Conservation (phyloP, 2,797 vertebrate genomes). For the Cirrhinus mrigala region DNA sequence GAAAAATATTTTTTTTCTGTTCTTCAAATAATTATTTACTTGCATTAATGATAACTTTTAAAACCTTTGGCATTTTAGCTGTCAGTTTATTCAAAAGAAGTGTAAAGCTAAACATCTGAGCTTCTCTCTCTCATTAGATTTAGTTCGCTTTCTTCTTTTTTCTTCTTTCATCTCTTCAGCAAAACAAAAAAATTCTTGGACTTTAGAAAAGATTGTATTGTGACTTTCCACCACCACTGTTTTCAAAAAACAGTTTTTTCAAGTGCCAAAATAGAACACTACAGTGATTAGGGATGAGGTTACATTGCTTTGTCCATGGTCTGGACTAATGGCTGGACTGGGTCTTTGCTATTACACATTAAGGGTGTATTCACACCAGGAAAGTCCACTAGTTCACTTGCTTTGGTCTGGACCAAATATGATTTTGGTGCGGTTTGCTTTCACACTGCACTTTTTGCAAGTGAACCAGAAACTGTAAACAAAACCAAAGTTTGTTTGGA, state of each 20-base stretch:
- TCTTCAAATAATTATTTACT: not conserved
- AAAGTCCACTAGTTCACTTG: no score
- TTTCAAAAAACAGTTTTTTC: not conserved
- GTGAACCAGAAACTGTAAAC: no score
- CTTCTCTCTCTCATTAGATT: not conserved
- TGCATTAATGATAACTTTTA: not conserved
- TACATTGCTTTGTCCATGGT: no score
- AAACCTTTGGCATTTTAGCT: not conserved
- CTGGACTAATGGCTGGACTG: not conserved
- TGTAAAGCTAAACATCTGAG: not conserved
- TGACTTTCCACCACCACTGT: not conserved
- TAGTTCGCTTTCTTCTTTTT: not conserved
- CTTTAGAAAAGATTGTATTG: not conserved
- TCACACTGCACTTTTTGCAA: no score
- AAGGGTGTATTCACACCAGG: not conserved
- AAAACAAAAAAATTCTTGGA: not conserved
- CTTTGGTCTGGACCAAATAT: no score
- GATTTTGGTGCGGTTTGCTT: no score
- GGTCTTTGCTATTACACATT: not conserved
- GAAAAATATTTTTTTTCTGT: not conserved
- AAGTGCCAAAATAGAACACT: no score
- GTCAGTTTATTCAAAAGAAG: not conserved
- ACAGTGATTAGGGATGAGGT: no score
- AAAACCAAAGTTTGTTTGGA: no score
- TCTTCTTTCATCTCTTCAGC: not conserved